Base-by-base conservation (phyloP, 2,113 vertebrate species). In the Callospermophilus lateralis region DNA sequence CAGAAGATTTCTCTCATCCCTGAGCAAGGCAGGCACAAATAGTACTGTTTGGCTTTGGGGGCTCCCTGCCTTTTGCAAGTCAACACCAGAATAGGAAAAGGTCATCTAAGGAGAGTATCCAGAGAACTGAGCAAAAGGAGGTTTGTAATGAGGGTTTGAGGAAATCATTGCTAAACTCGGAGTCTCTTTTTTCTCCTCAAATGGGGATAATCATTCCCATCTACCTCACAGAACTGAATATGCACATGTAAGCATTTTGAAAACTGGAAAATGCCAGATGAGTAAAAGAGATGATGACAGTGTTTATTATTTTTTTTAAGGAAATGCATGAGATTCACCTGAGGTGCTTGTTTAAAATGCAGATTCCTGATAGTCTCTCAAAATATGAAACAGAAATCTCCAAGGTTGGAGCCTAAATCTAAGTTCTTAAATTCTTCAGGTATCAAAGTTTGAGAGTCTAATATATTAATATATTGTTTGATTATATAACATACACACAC, bases 171-270 rank as follows among this genome's bases (percentile, higher is more conserved):
- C 92, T 94, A 61, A 96, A 89, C 76, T 89, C 24, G 20, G 65
- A 85, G 55, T 74, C 74, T 95, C 37, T 12, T 79, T 95, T 84
- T 87, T 89, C 81, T 92, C 30, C 87, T 96, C 74, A 92, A 97
- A 97, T 95, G 85, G 45, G 24, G 32, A 94, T 85, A 89, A 96
- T 94, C 58, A 80, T 87, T 86, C 42, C 58, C 61, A 63, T 97
- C 92, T 92, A 97, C 79, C 73, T 95, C 92, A 55, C n/a, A 88
- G 81, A 95, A 93, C 53, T 96, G 83, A 94, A 93, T 86, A 86
- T 76, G 55, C 91, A 79, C 84, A 51, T 30, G 51, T 84, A 89
- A 96, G 96, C 95, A 92, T 87, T 97, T 89, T 89, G 80, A 88
- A 79, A 86, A 89, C 65, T 96, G 89, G 67, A 84, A 97, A 92